Evolutionary conservation across 2,888 invertebrate genomes (phyloP).

Genomic region (Ectobius pallidus): DNA sequence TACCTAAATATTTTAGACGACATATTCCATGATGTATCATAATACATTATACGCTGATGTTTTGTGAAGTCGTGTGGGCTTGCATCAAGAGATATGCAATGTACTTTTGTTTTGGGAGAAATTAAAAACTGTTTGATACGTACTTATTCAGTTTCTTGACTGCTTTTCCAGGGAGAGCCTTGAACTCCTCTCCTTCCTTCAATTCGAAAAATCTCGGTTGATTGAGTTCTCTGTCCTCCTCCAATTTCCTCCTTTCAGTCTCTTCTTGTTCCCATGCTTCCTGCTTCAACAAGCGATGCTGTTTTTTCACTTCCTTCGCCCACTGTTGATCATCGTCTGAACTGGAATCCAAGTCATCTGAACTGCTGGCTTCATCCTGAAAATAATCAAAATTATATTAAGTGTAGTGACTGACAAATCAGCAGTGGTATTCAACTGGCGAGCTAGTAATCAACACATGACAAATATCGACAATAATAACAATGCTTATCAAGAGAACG

Average conservation of each 20-base stretch:
- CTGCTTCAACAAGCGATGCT: slow-evolving; percentile 68
- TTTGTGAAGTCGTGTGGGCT: too few species aligned
- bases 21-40: too few species aligned
- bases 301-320: slow-evolving; percentile 80
- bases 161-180: slow-evolving; percentile 54
- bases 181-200: slow-evolving; percentile 66
- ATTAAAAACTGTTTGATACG: too few species aligned
- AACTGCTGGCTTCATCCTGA: slow-evolving; percentile 55
- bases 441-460: too few species aligned
- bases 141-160: slow-evolving; percentile 59
- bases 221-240: slow-evolving; percentile 35
- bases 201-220: slow-evolving; percentile 67
- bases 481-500: too few species aligned
- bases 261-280: slow-evolving; percentile 57
- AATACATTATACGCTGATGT: too few species aligned
- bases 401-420: too few species aligned
- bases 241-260: slow-evolving; percentile 47
- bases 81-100: too few species aligned
- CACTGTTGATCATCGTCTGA: slow-evolving; percentile 85
- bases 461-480: too few species aligned
- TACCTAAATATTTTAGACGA: too few species aligned
- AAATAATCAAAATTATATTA: slow-evolving; percentile 36
- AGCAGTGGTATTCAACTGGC: too few species aligned
- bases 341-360: slow-evolving; percentile 58
- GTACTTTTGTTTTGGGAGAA: too few species aligned